Evolutionary conservation across 1,140 invertebrate genomes (phyloP), one percentile per base, ranked within the genome.

Genomic region (Drosophila gunungcola): DNA sequence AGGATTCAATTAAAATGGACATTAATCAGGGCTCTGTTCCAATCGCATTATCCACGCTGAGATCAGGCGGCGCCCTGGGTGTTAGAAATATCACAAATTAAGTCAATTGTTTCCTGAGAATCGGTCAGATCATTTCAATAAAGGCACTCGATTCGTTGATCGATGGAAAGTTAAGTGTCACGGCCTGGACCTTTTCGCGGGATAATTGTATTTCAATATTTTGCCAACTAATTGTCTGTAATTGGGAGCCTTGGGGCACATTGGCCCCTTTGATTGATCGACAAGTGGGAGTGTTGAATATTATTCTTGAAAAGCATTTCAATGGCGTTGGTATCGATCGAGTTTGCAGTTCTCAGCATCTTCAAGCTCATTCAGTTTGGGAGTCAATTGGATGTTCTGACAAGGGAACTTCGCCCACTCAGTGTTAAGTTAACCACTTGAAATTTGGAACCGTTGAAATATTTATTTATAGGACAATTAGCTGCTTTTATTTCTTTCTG

Each of bases 141-240:
- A 48, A 38, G 56, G 25, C 70, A 72, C 52, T 84, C 78, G 69
- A 84, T 60, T 39, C 34, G 56, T 42, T 86, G 80, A 74, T 81
- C 57, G 80, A 86, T 82, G 70, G 45, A 41, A 64, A 78, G 68
- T 48, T 48, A 41, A 88, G 70, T 88, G 75, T 76, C 83, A 79
- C 54, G 39, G 81, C 48, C 67, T 83, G 83, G 83, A 61, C 83
- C 60, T 75, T 65, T 81, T 45, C 16, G 29, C 36, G 60, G 67
- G 57, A 58, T 64, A 54, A 64, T 68, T 74, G 25, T 52, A 43
- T 68, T 72, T 85, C 53, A 78, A 75, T 79, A 88, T 86, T 86
- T 79, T 88, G 83, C 83, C 83, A 83, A 86, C 75, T 86, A 86
- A 86, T 70, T 88, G 75, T 86, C 46, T 60, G 64, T 86, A 86